A percentile compares a stretch with the other conserved stretches of the same genome.
Conservation (phyloP, 2,113 vertebrate genomes). For the Willisornis vidua region DNA sequence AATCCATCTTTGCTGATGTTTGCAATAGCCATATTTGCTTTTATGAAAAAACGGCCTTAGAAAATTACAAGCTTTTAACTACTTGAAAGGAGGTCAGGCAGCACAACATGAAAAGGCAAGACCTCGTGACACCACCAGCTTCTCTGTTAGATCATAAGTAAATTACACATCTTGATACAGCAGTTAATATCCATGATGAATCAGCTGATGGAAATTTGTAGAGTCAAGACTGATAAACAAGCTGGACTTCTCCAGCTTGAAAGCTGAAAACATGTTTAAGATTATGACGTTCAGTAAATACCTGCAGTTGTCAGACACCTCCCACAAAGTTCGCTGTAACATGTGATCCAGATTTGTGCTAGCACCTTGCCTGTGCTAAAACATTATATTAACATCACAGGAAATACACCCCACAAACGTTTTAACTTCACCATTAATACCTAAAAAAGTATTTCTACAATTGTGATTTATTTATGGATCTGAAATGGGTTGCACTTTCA, state of each 20-base stretch:
- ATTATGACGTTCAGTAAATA: not conserved
- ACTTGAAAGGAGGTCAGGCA: not conserved
- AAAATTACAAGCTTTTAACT: not conserved
- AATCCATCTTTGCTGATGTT: not conserved
- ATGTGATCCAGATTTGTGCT: not conserved
- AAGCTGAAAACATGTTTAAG: not conserved
- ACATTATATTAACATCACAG: not conserved
- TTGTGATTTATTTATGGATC: not conserved
- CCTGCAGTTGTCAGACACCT: not conserved
- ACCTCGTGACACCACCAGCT: not conserved
- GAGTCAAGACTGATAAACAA: not conserved
- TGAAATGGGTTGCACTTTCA: not conserved
- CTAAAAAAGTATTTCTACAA: not conserved
- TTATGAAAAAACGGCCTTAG: not conserved
- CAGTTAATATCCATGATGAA: not conserved
- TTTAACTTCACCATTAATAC: not conserved
- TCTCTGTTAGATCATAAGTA: not conserved
- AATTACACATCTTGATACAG: not conserved
- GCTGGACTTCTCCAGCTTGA: not conserved
- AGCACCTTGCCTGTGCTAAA: not conserved
- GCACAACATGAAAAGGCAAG: not conserved
- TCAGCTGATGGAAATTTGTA: not conserved
- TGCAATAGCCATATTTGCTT: not conserved
- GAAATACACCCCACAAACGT: not conserved
- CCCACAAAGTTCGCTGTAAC: not conserved